Evolutionary conservation across 2,113 vertebrate genomes (phyloP).

Genomic region (Tretioscincus oriximinensis): DNA sequence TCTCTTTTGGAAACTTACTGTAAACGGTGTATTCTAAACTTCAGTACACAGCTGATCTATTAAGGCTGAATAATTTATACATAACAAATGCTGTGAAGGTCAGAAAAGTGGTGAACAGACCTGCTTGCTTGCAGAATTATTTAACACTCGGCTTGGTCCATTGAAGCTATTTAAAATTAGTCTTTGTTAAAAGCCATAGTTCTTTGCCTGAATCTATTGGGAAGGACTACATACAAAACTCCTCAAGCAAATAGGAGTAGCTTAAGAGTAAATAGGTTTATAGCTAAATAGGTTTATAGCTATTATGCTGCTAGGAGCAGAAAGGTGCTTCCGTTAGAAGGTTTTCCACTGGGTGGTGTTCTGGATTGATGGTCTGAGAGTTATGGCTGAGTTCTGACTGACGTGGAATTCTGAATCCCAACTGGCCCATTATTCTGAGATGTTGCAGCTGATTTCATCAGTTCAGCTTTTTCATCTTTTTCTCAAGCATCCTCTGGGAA

Average conservation of each 20-base stretch:
- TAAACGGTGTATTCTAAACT: conserved; percentile 46
- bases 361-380: neutral
- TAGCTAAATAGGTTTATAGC: too few relatives aligned
- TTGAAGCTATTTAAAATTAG: conserved; percentile 31
- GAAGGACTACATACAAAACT: neutral
- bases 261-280: neutral
- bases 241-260: neutral
- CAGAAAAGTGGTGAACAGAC: conserved; percentile 26
- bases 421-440: too few relatives aligned
- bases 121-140: conserved; percentile 18
- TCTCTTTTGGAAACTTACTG: conserved; percentile 42
- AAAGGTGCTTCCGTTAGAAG: neutral
- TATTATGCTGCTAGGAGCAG: neutral
- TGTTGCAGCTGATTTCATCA: too few relatives aligned
- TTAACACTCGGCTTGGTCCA: conserved; percentile 22
- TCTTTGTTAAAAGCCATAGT: neutral
- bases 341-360: too few relatives aligned
- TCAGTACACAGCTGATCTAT: conserved; percentile 40
- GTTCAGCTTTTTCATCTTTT: too few relatives aligned
- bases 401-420: too few relatives aligned
- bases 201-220: neutral
- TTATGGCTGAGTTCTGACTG: neutral
- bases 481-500: too few relatives aligned
- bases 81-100: conserved; percentile 39
- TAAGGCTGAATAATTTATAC: conserved; percentile 60